Evolutionary conservation across 2,888 invertebrate species (phyloP).

Genomic region (Drepanosiphum platanoidis): DNA sequence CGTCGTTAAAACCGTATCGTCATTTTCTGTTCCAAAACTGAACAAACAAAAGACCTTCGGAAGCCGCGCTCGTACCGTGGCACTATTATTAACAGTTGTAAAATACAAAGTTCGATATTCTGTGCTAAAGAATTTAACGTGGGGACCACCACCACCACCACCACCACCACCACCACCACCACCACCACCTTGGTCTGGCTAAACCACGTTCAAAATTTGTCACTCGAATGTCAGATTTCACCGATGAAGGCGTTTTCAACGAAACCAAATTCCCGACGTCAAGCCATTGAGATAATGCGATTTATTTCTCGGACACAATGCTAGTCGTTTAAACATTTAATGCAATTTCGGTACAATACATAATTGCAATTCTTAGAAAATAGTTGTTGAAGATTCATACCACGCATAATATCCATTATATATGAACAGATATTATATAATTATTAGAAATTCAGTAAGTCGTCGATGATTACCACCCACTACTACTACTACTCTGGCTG

Average conservation of each 20-base stretch:
- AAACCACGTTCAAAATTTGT: not conserved
- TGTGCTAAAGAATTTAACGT: not conserved
- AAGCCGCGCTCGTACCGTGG: not conserved
- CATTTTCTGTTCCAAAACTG: not conserved
- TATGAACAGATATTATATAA: too few species aligned
- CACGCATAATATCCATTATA: too few species aligned
- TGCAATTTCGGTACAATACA: too few species aligned
- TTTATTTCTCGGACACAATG: too few species aligned
- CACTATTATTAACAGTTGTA: not conserved
- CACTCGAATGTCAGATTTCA: not conserved
- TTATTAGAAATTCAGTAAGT: not conserved
- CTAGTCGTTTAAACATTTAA: too few species aligned
- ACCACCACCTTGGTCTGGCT: too few species aligned
- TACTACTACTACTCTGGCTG: not conserved
- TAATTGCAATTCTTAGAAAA: too few species aligned
- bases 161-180: too few species aligned
- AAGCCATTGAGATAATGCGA: not conserved
- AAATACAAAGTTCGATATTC: not conserved
- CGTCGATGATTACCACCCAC: too few species aligned
- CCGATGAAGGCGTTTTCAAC: not conserved
- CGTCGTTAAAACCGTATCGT: constrained; percentile 14
- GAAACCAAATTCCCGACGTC: not conserved
- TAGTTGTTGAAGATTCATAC: too few species aligned
- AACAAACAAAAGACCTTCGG: constrained; percentile 15
- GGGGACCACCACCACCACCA: too few species aligned